Evolutionary conservation across 2,113 vertebrate genomes (phyloP).

Genomic region (Gallinago media): DNA sequence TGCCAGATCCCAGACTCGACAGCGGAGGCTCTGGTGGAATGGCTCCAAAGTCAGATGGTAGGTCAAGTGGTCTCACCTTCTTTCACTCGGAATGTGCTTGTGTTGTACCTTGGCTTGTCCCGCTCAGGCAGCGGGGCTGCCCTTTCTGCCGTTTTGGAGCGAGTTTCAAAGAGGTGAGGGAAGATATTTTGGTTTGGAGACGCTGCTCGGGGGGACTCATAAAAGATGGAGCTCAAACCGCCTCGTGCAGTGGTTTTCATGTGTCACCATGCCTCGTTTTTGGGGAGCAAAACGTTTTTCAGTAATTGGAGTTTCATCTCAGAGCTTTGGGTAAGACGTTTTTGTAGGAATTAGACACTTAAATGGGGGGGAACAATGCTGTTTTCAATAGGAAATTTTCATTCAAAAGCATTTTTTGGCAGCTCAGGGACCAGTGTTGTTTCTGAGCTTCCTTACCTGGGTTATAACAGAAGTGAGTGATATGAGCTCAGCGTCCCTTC

Average conservation of each 20-base stretch:
- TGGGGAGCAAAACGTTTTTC: not conserved
- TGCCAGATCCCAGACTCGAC: conserved; percentile 94
- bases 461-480: not conserved
- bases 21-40: conserved; percentile 85
- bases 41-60: conserved; percentile 95
- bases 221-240: not conserved
- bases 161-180: not conserved
- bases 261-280: not conserved
- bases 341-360: not conserved
- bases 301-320: not conserved
- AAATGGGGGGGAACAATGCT: not conserved
- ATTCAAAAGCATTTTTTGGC: conserved; percentile 6
- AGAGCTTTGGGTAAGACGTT: not conserved
- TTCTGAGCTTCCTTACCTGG: not conserved
- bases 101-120: not conserved
- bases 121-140: not conserved
- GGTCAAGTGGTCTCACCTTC: not conserved
- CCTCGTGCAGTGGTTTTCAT: not conserved
- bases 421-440: not conserved
- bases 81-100: rapidly evolving
- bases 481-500: not conserved
- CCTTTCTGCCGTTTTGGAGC: not conserved
- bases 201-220: not conserved
- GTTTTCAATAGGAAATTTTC: not conserved
- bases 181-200: not conserved